A percentile compares a stretch with the other conserved stretches of the same genome.
phyloP scores from a whole-genome alignment of 1,140 invertebrate species.

The Drosophila mojavensis region DNA sequence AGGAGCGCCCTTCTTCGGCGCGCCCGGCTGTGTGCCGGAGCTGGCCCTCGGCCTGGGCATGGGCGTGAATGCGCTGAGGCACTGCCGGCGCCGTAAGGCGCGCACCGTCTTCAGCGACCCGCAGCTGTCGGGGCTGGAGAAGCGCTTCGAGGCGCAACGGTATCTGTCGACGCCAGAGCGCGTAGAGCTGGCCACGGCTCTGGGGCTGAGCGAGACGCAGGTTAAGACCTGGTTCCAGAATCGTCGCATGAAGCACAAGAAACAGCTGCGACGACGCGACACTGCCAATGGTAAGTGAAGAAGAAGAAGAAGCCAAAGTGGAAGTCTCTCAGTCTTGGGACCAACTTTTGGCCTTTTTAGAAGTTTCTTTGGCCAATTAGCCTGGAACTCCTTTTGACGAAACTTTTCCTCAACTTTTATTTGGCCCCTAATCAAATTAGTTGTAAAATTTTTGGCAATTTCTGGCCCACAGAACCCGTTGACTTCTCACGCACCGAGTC shows the following conservation, averaged over 20 bases:
- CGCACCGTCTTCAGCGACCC: conserved; percentile 99
- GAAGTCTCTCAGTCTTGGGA: conserved; percentile 9
- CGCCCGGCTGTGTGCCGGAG: conserved; percentile 85
- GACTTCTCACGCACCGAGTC: conserved; percentile 81
- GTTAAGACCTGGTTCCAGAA: conserved; percentile 99
- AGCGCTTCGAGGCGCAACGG: conserved; percentile 97
- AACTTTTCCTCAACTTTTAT: conserved; percentile 64
- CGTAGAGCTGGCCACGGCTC: conserved; percentile 95
- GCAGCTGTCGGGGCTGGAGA: conserved; percentile 96
- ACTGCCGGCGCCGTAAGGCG: conserved; percentile 96
- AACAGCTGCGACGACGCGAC: conserved; percentile 89
- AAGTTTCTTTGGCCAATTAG: conserved; percentile 57
- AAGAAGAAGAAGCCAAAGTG: neutral
- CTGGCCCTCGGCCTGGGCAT: conserved; percentile 85
- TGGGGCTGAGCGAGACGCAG: conserved; percentile 98
- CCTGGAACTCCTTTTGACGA: conserved; percentile 36
- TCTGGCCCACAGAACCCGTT: conserved; percentile 72
- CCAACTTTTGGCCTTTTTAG: conserved; percentile 26
- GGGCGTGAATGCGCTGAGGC: conserved; percentile 90
- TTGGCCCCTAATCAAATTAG: conserved; percentile 68
- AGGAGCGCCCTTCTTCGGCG: conserved; percentile 75
- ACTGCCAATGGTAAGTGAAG: conserved; percentile 74
- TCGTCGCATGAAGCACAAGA: conserved; percentile 98
- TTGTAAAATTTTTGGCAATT: conserved; percentile 55
- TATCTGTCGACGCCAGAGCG: conserved; percentile 98